Conservation (phyloP, 2,797 vertebrate genomes). For the Chelonia mydas region DNA sequence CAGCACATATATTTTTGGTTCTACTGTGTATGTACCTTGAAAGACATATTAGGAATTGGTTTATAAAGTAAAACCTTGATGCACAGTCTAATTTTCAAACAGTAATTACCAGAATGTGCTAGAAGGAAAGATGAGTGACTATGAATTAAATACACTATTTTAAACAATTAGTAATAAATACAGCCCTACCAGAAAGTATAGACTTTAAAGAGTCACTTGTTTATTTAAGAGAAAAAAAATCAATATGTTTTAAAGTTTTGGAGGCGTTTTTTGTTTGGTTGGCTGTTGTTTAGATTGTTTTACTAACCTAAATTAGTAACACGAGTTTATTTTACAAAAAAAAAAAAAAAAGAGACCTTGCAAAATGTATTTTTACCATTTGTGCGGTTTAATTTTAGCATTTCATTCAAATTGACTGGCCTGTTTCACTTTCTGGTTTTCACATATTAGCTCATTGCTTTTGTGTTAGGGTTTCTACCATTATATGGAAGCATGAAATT, state of each 20-base stretch:
- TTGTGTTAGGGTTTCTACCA: accelerated
- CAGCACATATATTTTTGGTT: neutral
- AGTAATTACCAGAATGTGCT: neutral
- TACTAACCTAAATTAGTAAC: neutral
- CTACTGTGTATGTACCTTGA: neutral
- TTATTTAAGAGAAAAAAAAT: neutral
- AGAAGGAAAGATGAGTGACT: neutral
- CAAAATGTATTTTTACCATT: neutral
- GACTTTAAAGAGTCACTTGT: neutral
- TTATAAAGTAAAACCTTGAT: neutral
- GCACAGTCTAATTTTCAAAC: neutral
- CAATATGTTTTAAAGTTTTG: accelerated
- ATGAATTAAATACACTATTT: neutral
- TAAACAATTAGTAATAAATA: neutral
- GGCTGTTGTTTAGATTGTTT: neutral
- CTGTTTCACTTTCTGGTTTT: neutral
- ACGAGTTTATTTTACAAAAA: neutral
- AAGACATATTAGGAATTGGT: neutral
- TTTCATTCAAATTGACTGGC: neutral
- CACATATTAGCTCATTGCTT: neutral
- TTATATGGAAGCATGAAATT: neutral
- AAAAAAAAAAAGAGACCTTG: neutral
- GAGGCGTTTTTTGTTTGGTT: neutral
- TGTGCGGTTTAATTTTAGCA: neutral
- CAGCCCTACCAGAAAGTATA: neutral